phyloP scores from a whole-genome alignment of 2,113 vertebrate genomes.

The Aegypius monachus region DNA sequence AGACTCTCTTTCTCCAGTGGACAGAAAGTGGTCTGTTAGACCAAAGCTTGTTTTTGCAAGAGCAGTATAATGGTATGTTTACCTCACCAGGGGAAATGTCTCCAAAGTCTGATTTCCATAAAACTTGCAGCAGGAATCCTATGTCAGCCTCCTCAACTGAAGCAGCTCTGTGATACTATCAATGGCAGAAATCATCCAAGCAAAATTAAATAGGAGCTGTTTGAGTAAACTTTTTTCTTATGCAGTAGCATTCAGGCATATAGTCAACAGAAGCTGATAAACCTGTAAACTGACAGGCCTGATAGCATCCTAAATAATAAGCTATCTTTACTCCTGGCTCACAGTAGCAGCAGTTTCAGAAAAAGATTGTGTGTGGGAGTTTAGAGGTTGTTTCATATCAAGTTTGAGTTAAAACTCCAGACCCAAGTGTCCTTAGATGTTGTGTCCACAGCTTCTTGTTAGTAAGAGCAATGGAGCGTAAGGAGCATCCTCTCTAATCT shows the following conservation, averaged over 20 bases:
- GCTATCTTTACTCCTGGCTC: not conserved
- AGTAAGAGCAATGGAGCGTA: not conserved
- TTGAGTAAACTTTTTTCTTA: not conserved
- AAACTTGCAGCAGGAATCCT: not conserved
- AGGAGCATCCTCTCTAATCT: not conserved
- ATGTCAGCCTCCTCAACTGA: not conserved
- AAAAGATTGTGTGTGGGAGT: not conserved
- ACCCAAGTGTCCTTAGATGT: rapidly evolving
- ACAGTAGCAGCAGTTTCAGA: not conserved
- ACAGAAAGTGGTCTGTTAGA: not conserved
- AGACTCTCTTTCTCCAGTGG: not conserved
- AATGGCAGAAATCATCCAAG: not conserved
- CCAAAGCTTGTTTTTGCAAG: not conserved
- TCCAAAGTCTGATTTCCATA: not conserved
- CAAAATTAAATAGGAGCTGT: not conserved
- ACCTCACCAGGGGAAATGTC: not conserved
- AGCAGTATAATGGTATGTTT: not conserved
- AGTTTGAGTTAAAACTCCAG: not conserved
- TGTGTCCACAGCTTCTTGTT: not conserved
- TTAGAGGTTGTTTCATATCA: not conserved
- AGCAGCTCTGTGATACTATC: not conserved
- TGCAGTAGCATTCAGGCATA: not conserved
- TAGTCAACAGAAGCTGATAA: not conserved
- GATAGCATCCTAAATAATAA: not conserved
- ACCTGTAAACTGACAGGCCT: not conserved